Conservation (phyloP, 2,797 vertebrate species). For the Sebastes variabilis region DNA sequence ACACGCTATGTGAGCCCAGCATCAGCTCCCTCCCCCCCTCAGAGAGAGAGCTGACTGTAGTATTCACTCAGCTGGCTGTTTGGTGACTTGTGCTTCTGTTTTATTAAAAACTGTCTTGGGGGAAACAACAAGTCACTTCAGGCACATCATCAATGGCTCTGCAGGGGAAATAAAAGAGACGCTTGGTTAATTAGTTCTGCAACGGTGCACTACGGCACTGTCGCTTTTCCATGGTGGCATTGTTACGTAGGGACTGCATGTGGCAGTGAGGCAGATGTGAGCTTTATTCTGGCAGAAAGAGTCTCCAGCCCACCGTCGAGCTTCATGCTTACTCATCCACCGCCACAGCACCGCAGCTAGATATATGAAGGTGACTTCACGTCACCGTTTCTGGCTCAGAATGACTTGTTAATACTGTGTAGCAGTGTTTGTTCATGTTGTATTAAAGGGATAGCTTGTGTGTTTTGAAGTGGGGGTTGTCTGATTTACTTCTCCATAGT, state of each 20-base stretch:
- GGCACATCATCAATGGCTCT: conserved; percentile 21
- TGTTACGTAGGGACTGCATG: conserved; percentile 1
- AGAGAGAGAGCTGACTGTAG: background rate
- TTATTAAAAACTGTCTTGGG: conserved; percentile 28
- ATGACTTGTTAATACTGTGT: background rate
- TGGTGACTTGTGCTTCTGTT: conserved; percentile 13
- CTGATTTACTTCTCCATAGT: too few relatives aligned
- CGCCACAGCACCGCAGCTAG: background rate
- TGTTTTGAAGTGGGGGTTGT: too few relatives aligned
- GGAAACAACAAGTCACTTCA: conserved; percentile 10
- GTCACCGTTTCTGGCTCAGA: background rate
- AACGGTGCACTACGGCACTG: background rate
- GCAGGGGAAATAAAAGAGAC: conserved; percentile 16
- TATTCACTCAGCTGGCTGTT: background rate
- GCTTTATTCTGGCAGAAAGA: conserved; percentile 27
- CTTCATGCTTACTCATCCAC: conserved; percentile 5
- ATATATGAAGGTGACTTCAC: conserved; percentile 7
- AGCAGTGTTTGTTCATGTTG: background rate
- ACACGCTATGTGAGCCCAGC: background rate
- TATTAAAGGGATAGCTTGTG: background rate
- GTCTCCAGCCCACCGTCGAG: conserved; percentile 3
- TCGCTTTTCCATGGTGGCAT: background rate
- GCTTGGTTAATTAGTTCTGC: conserved; percentile 52
- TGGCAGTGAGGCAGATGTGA: conserved; percentile 13
- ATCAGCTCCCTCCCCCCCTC: background rate